Base-by-base conservation (phyloP, 2,113 vertebrate genomes). In the Daphoenositta chrysoptera region DNA sequence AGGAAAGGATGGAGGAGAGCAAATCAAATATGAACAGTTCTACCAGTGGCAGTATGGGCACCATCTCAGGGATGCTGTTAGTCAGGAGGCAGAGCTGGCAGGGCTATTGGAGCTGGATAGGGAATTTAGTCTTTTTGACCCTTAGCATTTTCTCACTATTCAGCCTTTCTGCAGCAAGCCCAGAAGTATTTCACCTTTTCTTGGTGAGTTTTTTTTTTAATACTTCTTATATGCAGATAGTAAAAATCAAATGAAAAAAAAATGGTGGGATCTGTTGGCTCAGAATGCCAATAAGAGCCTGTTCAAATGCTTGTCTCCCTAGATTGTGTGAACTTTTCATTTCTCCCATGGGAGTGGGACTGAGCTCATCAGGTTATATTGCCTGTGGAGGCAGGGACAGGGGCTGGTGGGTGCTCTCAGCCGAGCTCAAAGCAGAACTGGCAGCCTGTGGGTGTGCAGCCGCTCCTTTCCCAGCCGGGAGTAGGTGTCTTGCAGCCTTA, bases 261-360 rank as follows among this genome's bases (percentile, higher is more conserved):
- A 58, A 50, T 31, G 1, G 20, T 66, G 50, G 14, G 11, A 13
- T 90, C 22, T 91, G 1, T 79, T 0, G 0, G 19, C 31, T 93
- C 40, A 31, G 6, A 14, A 7, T 28, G 33, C 26, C 44, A 44
- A 7, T 5, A 24, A 31, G 48, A 78, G 15, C 22, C 44, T 47
- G 16, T 22, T 79, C 7, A 54, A 61, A 54, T 14, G 6, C 24
- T 45, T 45, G 3, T 60, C 31, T 81, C 14, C 39, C 15, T 31
- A 28, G 44, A 37, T 28, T 61, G 40, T 27, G 28, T 40, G 57
- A 76, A 23, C 10, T 37, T 64, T 14, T 26, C 8, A 24, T 50
- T 82, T 78, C 30, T 72, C 10, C 27, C 0, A 0, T 6, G 54
- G 48, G 57, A 84, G 24, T 11, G 13, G 51, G 61, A 24, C 47